Evolutionary conservation across 2,113 vertebrate genomes (phyloP), one percentile per base, ranked within the genome.

Genomic region (Dromaius novaehollandiae): DNA sequence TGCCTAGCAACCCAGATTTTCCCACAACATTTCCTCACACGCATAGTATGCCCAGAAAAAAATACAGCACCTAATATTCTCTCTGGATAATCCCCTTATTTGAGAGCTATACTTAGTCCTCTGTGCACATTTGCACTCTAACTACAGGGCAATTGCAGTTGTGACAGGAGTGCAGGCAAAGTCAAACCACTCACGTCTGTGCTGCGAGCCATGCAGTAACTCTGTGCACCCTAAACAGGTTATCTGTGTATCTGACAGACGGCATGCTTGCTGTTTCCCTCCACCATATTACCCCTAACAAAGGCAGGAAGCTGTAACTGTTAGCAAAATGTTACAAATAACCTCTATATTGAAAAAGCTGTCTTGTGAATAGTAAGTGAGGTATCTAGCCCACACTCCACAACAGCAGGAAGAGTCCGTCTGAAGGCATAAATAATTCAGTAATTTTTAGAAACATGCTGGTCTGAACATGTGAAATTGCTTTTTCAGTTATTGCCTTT

Each of bases 241-340:
- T 95, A 92, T 95, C 96, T 92, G 81, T 53, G 82, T 79, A 40
- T 78, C 80, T 83, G 60, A 44, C 68, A 68, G 79, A 60, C 71
- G 42, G 58, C 83, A 40, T 25, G 70, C 58, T 69, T 50, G 77
- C 96, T 65, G 93, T 95, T 56, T 87, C 58, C 95, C 98, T 97
- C 90, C 93, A 73, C 98, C 97, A 74, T 90, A 79, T 93, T 98
- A 98, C 98, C 98, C 98, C 97, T 96, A 93, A 97, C 97, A 95
- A 94, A 97, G 96, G 95, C 98, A 98, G 98, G 97, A 96, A 93
- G 92, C 92, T 87, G 64, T 38, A 69, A 86, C 83, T 36, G 85
- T 93, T 78, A 95, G 88, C 87, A 78, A 46, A 71, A 86, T 95
- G 88, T 90, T 87, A 71, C 93, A 70, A 80, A 90, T 30, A 87